Evolutionary conservation across 2,113 vertebrate species (phyloP).

Genomic region (Anolis sagrei): DNA sequence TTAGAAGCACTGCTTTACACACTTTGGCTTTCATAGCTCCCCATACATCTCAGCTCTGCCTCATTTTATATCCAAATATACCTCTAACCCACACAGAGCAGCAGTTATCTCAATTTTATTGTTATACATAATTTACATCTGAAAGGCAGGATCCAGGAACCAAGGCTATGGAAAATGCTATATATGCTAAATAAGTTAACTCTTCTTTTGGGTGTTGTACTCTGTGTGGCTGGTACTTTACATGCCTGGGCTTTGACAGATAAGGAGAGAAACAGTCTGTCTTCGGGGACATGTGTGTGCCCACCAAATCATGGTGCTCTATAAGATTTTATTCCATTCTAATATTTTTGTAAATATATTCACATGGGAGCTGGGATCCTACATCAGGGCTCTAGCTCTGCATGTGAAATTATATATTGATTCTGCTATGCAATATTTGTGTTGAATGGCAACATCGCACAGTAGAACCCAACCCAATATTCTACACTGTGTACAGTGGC

Average conservation of each 20-base stretch:
- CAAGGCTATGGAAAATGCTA: neutral
- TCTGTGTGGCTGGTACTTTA: neutral
- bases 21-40: conserved; percentile 12
- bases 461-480: too few relatives aligned
- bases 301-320: neutral
- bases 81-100: conserved; percentile 33
- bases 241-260: neutral
- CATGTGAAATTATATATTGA: too few relatives aligned
- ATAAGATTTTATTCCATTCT: too few relatives aligned
- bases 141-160: conserved; percentile 9
- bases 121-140: conserved; percentile 33
- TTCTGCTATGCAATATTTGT: too few relatives aligned
- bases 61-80: conserved; percentile 38
- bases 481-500: too few relatives aligned
- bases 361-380: too few relatives aligned
- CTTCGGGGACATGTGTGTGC: neutral
- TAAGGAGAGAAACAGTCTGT: too few relatives aligned
- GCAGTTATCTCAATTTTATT: conserved; percentile 34
- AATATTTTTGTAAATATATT: too few relatives aligned
- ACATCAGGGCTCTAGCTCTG: too few relatives aligned
- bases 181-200: conserved; percentile 2
- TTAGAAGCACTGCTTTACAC: conserved; percentile 1
- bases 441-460: too few relatives aligned
- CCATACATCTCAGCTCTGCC: neutral
- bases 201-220: neutral